These are phyloP conservation scores for Columba janthina DNA, from an alignment of 2,113 vertebrate species.

Conservation along the genomic window DNA sequence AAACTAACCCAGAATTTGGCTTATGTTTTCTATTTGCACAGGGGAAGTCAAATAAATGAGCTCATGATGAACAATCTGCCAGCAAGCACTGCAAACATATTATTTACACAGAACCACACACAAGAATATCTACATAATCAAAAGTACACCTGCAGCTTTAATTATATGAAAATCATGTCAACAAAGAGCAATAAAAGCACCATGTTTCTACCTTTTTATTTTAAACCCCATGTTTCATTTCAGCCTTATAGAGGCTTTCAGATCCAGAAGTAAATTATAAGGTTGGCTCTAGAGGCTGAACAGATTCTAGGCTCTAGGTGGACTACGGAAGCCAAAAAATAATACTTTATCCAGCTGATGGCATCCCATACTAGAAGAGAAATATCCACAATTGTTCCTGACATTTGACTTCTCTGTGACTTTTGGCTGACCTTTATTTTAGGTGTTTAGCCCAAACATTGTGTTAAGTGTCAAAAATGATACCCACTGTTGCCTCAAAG, in stretches of 20 bases:
- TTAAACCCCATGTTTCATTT: not conserved
- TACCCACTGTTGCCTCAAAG: not conserved
- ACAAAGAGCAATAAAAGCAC: not conserved
- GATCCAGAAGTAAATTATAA: not conserved
- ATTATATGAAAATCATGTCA: slow-evolving; percentile 7
- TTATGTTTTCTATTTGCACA: not conserved
- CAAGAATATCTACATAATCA: slow-evolving; percentile 27
- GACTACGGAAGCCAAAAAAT: not conserved
- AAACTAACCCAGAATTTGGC: not conserved
- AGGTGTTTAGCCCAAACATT: not conserved
- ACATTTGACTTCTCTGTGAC: not conserved
- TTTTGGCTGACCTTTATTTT: not conserved
- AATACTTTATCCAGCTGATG: not conserved
- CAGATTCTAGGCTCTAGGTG: not conserved
- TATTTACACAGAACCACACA: slow-evolving; percentile 3
- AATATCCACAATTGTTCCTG: not conserved
- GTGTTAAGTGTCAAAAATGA: not conserved
- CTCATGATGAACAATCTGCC: slow-evolving; percentile 49
- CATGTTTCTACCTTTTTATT: not conserved
- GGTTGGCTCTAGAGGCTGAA: not conserved
- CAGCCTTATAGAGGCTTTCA: not conserved
- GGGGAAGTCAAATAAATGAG: slow-evolving; percentile 58
- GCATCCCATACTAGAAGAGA: not conserved
- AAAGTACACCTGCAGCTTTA: slow-evolving; percentile 43
- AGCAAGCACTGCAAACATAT: not conserved